These are phyloP conservation scores for Galendromus occidentalis DNA, from an alignment of 1,140 invertebrate species.

Conservation along the genomic window DNA sequence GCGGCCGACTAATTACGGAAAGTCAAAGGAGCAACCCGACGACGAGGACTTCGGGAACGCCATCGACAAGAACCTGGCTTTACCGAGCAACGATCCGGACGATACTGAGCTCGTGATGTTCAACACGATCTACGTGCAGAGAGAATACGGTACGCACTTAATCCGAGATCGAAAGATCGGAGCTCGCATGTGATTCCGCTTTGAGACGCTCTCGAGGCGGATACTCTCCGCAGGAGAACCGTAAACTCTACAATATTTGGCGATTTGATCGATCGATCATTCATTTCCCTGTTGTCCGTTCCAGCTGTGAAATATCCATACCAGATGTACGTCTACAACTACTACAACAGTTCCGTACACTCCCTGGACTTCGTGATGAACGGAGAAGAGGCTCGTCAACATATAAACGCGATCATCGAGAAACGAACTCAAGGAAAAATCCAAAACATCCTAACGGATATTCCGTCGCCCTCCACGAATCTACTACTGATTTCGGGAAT, in stretches of 20 bases:
- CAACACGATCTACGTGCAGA: slow-evolving; percentile 22
- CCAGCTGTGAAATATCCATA: slow-evolving; percentile 21
- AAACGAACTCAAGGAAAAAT: slow-evolving; percentile 27
- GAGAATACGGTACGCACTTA: slow-evolving; percentile 16
- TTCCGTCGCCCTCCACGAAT: slow-evolving; percentile 16
- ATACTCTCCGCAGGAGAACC: not conserved
- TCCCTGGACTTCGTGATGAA: slow-evolving; percentile 21
- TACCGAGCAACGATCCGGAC: slow-evolving; percentile 6
- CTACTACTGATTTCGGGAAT: slow-evolving; percentile 20
- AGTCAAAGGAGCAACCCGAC: slow-evolving; percentile 3
- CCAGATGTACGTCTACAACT: slow-evolving; percentile 20
- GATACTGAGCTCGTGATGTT: slow-evolving; percentile 20
- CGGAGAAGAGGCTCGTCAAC: slow-evolving; percentile 21
- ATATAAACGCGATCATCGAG: slow-evolving; percentile 28
- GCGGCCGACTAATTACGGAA: not conserved
- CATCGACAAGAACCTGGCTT: not conserved
- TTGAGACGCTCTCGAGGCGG: not conserved
- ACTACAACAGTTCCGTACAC: slow-evolving; percentile 22
- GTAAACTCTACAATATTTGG: not conserved
- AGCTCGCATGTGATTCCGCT: not conserved
- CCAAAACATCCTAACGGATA: slow-evolving; percentile 23
- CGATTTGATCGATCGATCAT: not conserved
- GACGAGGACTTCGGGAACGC: not conserved
- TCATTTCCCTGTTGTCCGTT: not conserved
- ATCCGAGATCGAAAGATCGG: not conserved